A percentile compares a stretch with the other conserved stretches of the same genome.
phyloP scores from a whole-genome alignment of 2,888 invertebrate species.

The Eristalis tenax region DNA sequence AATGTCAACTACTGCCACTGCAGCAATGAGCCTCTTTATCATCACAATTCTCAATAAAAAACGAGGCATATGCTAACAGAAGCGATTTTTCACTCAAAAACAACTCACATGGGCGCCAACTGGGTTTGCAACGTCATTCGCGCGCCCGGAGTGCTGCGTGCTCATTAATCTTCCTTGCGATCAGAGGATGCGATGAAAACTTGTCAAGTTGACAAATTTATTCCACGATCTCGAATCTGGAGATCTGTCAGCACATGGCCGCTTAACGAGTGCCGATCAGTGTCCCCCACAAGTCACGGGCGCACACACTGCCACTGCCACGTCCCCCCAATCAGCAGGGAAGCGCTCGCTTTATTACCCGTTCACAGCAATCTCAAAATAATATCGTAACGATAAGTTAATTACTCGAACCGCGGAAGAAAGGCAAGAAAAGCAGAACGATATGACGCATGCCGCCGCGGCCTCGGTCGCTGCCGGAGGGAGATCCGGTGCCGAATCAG shows the following conservation, averaged over 20 bases:
- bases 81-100: neutral
- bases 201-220: slow-evolving; percentile 46
- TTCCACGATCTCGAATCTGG: slow-evolving; percentile 17
- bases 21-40: neutral
- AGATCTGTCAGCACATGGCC: slow-evolving; percentile 48
- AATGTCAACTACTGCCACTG: neutral
- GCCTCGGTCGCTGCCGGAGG: slow-evolving; percentile 34
- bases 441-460: slow-evolving; percentile 39
- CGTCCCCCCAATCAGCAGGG: slow-evolving; percentile 22
- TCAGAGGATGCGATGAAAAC: slow-evolving; percentile 17
- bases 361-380: slow-evolving; percentile 63
- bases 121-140: neutral
- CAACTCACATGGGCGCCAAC: neutral
- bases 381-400: slow-evolving; percentile 70
- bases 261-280: slow-evolving; percentile 9
- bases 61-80: neutral
- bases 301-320: neutral
- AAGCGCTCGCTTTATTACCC: slow-evolving; percentile 49
- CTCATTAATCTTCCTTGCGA: slow-evolving; percentile 31
- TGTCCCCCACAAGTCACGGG: slow-evolving; percentile 14
- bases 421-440: neutral
- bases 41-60: neutral
- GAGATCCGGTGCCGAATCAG: slow-evolving; percentile 54
- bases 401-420: slow-evolving; percentile 33
- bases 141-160: neutral